Base-by-base conservation (phyloP, 2,888 invertebrate species). In the Cetonia aurata region DNA sequence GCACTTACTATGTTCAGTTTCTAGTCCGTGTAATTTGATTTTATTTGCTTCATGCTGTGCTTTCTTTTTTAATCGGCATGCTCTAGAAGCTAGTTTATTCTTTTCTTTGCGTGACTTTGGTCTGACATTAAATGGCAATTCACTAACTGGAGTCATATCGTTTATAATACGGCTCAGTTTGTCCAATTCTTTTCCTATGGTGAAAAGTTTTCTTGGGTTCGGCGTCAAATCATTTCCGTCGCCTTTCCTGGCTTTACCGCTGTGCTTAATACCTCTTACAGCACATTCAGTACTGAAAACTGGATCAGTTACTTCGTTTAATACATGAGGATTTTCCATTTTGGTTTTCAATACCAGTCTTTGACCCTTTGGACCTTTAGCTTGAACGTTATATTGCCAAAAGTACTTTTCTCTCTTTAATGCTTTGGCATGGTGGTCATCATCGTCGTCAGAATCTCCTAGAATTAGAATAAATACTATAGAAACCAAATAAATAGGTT, bases 31-130 rank as follows among this genome's bases (percentile, higher is more conserved):
- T 1, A 98, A 86, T 86, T 98, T 98, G 69, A 99, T 91, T 86
- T 99, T 99, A 83, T 98, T 98, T 1, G 99, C 98, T 85, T 99
- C 99, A 83, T 99, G 98, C 82, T 98, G 98, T 3, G 99, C 99
- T 86, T 98, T 99, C 86, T 99, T 99, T 89, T 99, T 99, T 80
- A 99, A 87, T 42, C 98, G 90, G 83, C 98, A 99, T 41, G 98
- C 98, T 73, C 98, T 91, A 0, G 98, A 98, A 9, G 99, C 98
- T 68, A 98, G 87, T 86, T 98, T 98, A 84, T 99, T 99, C 83
- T 99, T 98, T 84, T 99, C 98, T 84, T 98, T 98, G 68, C 98
- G 89, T n/a, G 96, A 95, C 83, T 95, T 96, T 10, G 96, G 94
- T 76, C 96, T 87, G 37, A 93, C 91, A 80, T 93, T 94, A 82